phyloP scores from a whole-genome alignment of 1,140 invertebrate species.

The Orchesella cincta region DNA sequence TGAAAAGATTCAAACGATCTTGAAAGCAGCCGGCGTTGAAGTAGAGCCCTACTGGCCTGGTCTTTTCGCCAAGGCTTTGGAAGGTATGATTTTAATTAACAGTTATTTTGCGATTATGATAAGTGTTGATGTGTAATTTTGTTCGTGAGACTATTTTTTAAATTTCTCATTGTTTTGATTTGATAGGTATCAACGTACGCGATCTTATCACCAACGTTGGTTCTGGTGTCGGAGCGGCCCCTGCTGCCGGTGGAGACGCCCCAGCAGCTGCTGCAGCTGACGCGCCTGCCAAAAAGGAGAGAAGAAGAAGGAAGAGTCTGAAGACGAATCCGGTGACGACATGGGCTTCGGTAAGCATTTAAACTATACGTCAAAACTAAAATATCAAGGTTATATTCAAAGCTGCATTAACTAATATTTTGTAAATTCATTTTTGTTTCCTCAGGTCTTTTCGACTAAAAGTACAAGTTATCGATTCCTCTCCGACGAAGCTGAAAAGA shows the following conservation, averaged over 20 bases:
- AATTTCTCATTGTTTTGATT: neutral
- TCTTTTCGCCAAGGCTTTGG: conserved; percentile 94
- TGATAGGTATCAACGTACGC: conserved; percentile 74
- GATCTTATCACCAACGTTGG: conserved; percentile 93
- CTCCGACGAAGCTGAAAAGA: too few species aligned
- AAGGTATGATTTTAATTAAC: conserved; percentile 66
- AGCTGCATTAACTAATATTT: neutral
- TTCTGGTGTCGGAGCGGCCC: conserved; percentile 82
- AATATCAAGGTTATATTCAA: neutral
- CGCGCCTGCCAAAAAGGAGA: conserved; percentile 77
- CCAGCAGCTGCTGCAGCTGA: conserved; percentile 64
- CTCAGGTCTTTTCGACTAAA: conserved; percentile 19
- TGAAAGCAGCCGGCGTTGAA: conserved; percentile 94
- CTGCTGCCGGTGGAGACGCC: conserved; percentile 69
- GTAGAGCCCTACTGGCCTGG: conserved; percentile 99
- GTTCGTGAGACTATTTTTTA: neutral
- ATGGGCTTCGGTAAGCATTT: conserved; percentile 83
- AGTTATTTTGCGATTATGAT: neutral
- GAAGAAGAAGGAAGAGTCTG: conserved; percentile 71
- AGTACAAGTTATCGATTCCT: neutral
- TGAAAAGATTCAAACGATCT: conserved; percentile 94
- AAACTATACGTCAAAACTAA: neutral
- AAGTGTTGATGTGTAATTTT: neutral
- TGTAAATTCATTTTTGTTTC: neutral
- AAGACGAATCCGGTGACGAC: conserved; percentile 86